Conservation (phyloP, 1,140 invertebrate species). For the Tenebrio molitor region DNA sequence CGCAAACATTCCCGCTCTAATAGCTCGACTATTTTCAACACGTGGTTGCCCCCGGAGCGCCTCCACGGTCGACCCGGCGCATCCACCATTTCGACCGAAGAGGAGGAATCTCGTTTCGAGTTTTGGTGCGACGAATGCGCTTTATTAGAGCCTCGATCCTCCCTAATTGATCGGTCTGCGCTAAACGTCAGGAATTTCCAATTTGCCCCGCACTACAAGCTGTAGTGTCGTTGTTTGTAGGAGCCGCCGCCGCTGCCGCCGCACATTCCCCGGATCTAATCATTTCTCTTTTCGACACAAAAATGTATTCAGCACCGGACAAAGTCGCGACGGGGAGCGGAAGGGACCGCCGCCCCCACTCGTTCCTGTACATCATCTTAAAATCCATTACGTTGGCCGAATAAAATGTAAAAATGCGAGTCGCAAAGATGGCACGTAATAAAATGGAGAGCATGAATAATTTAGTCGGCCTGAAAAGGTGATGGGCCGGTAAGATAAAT, state of each 20-base stretch:
- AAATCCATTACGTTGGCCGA: background rate
- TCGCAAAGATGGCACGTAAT: constrained; percentile 11
- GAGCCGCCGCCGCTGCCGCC: too few relatives aligned
- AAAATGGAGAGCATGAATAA: constrained; percentile 12
- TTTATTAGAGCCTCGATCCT: background rate
- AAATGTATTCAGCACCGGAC: too few relatives aligned
- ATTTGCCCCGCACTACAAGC: background rate
- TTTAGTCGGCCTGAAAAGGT: constrained; percentile 15
- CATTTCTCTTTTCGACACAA: too few relatives aligned
- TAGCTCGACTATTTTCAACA: constrained; percentile 44
- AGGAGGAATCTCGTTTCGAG: background rate
- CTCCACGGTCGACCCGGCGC: constrained; percentile 15
- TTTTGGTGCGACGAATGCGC: background rate
- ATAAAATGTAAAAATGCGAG: constrained; percentile 3
- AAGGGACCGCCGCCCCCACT: background rate
- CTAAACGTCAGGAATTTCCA: constrained; percentile 2
- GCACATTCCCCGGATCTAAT: too few relatives aligned
- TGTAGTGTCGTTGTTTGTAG: constrained; percentile 8
- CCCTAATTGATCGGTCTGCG: background rate
- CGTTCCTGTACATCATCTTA: background rate
- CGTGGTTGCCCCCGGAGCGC: background rate
- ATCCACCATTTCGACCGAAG: constrained; percentile 6
- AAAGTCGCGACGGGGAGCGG: too few relatives aligned
- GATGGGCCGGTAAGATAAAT: constrained; percentile 1
- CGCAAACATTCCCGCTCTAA: constrained; percentile 55